Base-by-base conservation (phyloP, 2,888 invertebrate species). In the Deilephila porcellus region DNA sequence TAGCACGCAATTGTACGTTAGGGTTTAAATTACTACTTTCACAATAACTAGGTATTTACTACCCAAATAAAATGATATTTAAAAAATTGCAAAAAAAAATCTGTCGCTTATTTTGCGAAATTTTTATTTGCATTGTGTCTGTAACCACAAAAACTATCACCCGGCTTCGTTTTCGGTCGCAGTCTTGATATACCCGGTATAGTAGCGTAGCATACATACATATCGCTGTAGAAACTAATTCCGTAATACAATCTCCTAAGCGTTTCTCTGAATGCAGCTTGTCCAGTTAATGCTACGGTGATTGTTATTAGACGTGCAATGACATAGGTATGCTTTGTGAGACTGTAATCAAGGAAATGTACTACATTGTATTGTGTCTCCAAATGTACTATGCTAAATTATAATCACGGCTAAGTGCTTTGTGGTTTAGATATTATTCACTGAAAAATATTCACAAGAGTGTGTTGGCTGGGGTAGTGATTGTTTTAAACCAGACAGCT, bases 221-320 rank as follows among this genome's bases (percentile, higher is more conserved):
- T 11, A 45, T 32, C 32, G 6, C n/a, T 45, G 56, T 19, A 56
- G 56, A 11, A n/a, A n/a, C 56, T 56, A 56, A 56, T 56, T n/a
- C 56, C 56, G 56, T 17, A 56, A 56, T n/a, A 56, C n/a, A 56
- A 60, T 60, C 60, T 60, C 60, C 29, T 60, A 17, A 29, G 14
- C 29, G 60, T 60, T 32, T 60, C 60, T 29, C 25, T 17, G 60
- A 29, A 25, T 60, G 29, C 11, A 25, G 60, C 29, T 5, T 17
- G 29, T 29, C 60, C 29, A 60, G 60, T 60, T 29, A 60, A 56
- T 56, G 60, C 29, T 14, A 60, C 60, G 14, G 19, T 5, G 20
- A 64, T 64, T 64, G 45, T 45, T 45, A 64, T 64, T 64, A 64
- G 64, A 11, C 45, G 34, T 45, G 20, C 45, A 63, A 20, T 60